phyloP scores from a whole-genome alignment of 30 jellyfish, hydroid and myxozoan genomes.

The Chironex yamaguchii region DNA sequence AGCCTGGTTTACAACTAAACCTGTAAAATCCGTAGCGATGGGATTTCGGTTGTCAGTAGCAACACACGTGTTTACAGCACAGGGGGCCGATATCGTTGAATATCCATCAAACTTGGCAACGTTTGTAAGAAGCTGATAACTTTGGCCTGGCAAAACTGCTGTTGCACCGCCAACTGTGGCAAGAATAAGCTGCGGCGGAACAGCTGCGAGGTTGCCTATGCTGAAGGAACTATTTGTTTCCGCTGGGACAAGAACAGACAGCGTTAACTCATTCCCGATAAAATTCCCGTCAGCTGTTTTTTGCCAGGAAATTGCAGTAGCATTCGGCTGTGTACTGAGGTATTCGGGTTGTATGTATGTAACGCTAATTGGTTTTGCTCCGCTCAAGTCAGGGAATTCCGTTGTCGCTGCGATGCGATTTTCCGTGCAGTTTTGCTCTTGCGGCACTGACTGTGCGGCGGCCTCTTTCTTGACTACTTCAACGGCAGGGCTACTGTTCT shows the following conservation, averaged over 20 bases:
- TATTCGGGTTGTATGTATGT: constrained; percentile 76
- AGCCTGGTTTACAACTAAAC: constrained; percentile 66
- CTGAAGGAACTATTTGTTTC: constrained; percentile 55
- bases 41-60: constrained; percentile 36
- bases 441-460: constrained; percentile 22
- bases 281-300: constrained; percentile 80
- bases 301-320: constrained; percentile 25
- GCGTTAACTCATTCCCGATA: constrained; percentile 74
- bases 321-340: constrained; percentile 55
- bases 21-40: constrained; percentile 38
- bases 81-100: constrained; percentile 64
- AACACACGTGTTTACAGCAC: constrained; percentile 60
- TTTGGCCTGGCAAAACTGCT: constrained; percentile 73
- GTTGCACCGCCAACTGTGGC: constrained; percentile 75
- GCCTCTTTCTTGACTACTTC: constrained; percentile 32
- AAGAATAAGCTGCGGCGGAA: constrained; percentile 95
- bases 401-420: constrained; percentile 19
- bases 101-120: constrained; percentile 48
- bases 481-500: neutral
- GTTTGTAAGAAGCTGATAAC: constrained; percentile 82
- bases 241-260: constrained; percentile 77
- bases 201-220: constrained; percentile 62
- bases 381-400: constrained; percentile 52
- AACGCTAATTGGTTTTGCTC: constrained; percentile 71
- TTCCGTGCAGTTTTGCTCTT: constrained; percentile 22